Evolutionary conservation across 2,888 invertebrate genomes (phyloP).

Genomic region (Dryobotodes eremita): DNA sequence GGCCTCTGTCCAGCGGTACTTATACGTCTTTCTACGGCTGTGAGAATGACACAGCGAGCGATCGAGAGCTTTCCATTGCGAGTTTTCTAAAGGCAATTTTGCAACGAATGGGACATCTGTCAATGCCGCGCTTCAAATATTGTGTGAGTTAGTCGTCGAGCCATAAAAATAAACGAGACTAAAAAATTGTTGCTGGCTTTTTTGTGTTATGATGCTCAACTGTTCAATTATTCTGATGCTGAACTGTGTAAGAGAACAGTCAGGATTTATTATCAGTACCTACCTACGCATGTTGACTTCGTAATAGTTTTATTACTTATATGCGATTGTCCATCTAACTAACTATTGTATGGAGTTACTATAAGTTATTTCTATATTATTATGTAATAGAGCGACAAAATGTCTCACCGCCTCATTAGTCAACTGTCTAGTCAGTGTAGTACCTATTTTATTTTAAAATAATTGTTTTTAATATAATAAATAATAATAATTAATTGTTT

Average conservation of each 20-base stretch:
- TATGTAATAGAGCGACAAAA: neutral
- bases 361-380: neutral
- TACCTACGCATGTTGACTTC: neutral
- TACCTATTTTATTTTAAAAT: constrained; percentile 29
- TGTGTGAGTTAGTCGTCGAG: neutral
- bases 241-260: no score
- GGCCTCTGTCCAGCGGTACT: neutral
- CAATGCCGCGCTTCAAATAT: neutral
- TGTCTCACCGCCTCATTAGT: neutral
- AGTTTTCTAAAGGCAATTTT: neutral
- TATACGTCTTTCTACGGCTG: neutral
- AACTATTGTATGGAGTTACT: neutral
- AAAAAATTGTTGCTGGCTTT: neutral
- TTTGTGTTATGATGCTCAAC: neutral
- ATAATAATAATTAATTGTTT: neutral
- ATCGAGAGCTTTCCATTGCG: neutral
- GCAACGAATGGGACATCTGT: neutral
- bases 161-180: neutral
- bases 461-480: neutral
- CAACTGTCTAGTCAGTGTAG: constrained; percentile 38
- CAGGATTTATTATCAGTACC: neutral
- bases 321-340: neutral
- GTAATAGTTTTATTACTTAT: neutral
- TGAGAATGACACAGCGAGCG: no score
- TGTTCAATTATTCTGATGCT: no score